Conservation (phyloP, 2,888 invertebrate genomes). For the Koerneria pararmatus region DNA sequence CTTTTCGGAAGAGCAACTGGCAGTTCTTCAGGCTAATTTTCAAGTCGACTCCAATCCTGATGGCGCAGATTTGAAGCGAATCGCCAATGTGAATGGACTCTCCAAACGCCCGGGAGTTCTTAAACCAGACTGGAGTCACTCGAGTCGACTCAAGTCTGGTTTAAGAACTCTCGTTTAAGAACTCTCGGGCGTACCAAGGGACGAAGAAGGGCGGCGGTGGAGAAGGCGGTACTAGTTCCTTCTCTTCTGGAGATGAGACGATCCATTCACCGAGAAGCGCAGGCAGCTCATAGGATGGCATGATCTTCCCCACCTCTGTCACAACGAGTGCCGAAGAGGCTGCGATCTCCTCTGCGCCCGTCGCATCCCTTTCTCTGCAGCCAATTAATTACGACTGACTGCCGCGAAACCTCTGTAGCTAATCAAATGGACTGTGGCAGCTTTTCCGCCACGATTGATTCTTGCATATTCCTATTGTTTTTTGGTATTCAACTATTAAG, state of each 20-base stretch:
- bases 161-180: slow-evolving; percentile 38
- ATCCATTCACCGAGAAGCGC: slow-evolving; percentile 8
- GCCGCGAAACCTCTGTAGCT: no score
- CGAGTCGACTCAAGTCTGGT: no score
- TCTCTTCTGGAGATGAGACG: slow-evolving; percentile 1
- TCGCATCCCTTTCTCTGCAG: no score
- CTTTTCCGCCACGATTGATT: no score
- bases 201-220: slow-evolving; percentile 48
- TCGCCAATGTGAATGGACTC: slow-evolving; percentile 91
- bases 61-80: slow-evolving; percentile 92
- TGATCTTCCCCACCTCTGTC: slow-evolving; percentile 44
- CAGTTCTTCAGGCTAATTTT: slow-evolving; percentile 82
- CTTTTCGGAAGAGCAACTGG: slow-evolving; percentile 94
- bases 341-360: no score
- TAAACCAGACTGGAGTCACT: no score
- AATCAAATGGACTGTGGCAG: no score
- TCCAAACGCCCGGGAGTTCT: slow-evolving; percentile 90
- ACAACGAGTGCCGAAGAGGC: no score
- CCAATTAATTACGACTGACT: no score
- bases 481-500: no score
- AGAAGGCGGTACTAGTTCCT: not conserved
- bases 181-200: slow-evolving; percentile 59
- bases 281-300: slow-evolving; percentile 28
- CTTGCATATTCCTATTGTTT: no score
- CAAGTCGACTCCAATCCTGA: slow-evolving; percentile 97